phyloP scores from a whole-genome alignment of 2,113 vertebrate genomes.

The Toxotes jaculatrix region DNA sequence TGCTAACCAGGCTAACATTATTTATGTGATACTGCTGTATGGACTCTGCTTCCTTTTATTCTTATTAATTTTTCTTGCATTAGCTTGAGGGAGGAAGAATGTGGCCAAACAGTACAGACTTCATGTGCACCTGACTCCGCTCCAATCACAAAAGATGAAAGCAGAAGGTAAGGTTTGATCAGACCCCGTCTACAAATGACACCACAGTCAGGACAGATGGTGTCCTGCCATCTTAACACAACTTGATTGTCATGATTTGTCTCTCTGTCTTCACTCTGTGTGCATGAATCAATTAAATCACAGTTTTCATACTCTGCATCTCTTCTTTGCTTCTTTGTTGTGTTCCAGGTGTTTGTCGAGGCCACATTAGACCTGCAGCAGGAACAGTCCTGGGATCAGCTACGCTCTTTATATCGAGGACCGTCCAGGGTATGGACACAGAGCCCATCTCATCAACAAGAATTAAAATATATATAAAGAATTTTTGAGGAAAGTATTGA shows the following conservation, averaged over 20 bases:
- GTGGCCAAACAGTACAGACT: no score
- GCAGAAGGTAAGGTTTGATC: conserved; percentile 75
- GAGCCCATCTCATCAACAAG: background rate
- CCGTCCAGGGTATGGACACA: conserved; percentile 88
- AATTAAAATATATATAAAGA: background rate
- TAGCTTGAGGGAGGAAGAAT: no score
- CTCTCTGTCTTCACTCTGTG: background rate
- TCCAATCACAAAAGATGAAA: no score
- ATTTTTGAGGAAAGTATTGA: no score
- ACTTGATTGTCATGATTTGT: background rate
- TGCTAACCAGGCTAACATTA: no score
- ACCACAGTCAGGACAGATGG: background rate
- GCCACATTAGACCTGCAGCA: conserved; percentile 91
- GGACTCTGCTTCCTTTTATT: no score
- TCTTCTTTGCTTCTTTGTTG: conserved; percentile 11
- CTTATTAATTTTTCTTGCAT: no score
- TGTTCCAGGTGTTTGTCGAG: conserved; percentile 85
- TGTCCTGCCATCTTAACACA: background rate
- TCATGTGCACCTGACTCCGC: no score
- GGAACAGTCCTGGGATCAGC: conserved; percentile 93
- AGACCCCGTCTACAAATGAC: background rate
- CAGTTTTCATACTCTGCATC: background rate
- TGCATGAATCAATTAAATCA: background rate
- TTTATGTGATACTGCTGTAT: no score
- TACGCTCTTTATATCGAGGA: conserved; percentile 92